Evolutionary conservation across 1,140 invertebrate genomes (phyloP), one percentile per base, ranked within the genome.

Genomic region (Ladona fulva): DNA sequence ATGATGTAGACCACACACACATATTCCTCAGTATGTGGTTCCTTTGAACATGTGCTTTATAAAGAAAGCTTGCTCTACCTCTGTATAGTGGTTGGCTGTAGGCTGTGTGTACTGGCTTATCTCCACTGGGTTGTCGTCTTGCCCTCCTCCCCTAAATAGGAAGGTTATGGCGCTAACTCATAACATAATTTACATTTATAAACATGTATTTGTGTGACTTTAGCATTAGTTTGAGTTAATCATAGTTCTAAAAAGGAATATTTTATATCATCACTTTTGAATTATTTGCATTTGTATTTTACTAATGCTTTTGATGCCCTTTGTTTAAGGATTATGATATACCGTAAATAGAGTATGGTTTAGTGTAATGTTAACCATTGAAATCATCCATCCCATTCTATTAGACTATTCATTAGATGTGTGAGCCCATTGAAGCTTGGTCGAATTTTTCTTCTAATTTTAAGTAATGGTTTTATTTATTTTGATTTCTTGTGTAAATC

Each of bases 111-210:
- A 66, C 52, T 66, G 52, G 52, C 52, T 66, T 66, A 16, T 66
- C 52, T 66, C 52, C 52, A 66, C 52, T 66, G 52, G 52, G n/a
- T 66, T 66, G 52, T 16, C 52, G 52, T 66, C n/a, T 5, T 6
- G 52, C 12, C 14, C 16, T 22, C 52, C 52, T 66, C 16, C 29
- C 29, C 29, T 16, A 19, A 66, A 66, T 66, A 66, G 52, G 52
- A 22, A 19, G n/a, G 52, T 22, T 12, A 19, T 22, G n/a, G n/a
- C 52, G n/a, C n/a, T 66, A 66, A 66, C n/a, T 22, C n/a, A 66
- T 66, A 66, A 66, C 52, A 66, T 66, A 66, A 66, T 66, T 66
- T 66, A 66, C 52, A 66, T 66, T 66, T 66, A 66, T 66, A 66
- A 66, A 66, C 52, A 66, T 66, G 52, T 66, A 66, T 66, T 66